phyloP scores from a whole-genome alignment of 2,113 vertebrate species.

The Varanus komodoensis region DNA sequence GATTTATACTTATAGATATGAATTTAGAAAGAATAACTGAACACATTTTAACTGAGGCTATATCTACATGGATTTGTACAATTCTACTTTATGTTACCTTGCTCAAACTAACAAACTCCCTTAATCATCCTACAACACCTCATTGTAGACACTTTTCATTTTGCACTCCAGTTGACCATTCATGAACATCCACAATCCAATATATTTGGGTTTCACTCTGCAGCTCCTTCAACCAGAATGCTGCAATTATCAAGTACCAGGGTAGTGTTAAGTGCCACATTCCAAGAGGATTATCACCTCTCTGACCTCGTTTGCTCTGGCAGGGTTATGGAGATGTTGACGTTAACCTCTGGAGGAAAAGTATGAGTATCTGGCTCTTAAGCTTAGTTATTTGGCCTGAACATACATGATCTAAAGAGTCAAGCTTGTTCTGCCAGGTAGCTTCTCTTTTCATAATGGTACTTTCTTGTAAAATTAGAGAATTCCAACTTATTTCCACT shows the following conservation, averaged over 20 bases:
- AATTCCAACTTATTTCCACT: neutral
- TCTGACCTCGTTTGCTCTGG: constrained; percentile 15
- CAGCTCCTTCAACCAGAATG: constrained; percentile 21
- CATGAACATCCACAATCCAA: neutral
- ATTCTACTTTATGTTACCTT: neutral
- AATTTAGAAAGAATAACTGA: neutral
- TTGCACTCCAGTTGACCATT: neutral
- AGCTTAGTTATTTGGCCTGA: neutral
- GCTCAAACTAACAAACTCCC: neutral
- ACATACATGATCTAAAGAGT: neutral
- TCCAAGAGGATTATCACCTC: constrained; percentile 9
- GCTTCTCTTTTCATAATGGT: neutral
- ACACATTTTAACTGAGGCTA: neutral
- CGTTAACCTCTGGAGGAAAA: neutral
- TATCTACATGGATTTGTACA: neutral
- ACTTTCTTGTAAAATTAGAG: neutral
- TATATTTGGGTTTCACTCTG: neutral
- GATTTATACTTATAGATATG: too few species aligned
- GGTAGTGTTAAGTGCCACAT: constrained; percentile 2
- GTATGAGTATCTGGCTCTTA: constrained; percentile 5
- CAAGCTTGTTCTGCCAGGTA: neutral
- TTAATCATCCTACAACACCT: neutral
- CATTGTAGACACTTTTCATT: neutral
- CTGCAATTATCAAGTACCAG: neutral
- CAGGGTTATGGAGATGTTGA: neutral